A percentile compares a stretch with the other conserved stretches of the same genome.
These are phyloP conservation scores for Tamandua tetradactyla DNA, from an alignment of 2,797 vertebrate genomes.

Conservation along the genomic window DNA sequence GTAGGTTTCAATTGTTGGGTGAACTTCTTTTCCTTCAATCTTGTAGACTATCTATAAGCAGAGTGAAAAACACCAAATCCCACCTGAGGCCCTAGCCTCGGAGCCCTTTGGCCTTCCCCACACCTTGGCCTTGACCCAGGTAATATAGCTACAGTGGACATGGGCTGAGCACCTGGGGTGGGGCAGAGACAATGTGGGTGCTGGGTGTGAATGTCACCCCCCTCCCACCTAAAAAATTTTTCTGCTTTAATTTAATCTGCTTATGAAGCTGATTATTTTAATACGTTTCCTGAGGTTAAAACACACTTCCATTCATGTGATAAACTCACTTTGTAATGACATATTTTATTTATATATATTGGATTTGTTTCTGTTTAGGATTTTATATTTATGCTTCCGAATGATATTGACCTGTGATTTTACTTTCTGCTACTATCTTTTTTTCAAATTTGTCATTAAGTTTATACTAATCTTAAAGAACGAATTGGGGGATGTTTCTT, in stretches of 20 bases:
- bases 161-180: no score
- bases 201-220: background rate
- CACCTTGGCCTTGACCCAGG: background rate
- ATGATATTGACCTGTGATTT: background rate
- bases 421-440: background rate
- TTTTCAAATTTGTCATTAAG: background rate
- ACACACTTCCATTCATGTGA: background rate
- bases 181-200: background rate
- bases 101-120: no score
- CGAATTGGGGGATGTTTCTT: no score
- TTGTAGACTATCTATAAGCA: no score
- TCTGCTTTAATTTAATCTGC: background rate
- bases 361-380: background rate
- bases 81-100: background rate
- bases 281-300: background rate
- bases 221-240: background rate
- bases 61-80: background rate
- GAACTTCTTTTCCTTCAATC: background rate
- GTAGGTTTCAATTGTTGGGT: background rate
- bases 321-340: background rate
- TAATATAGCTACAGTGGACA: background rate
- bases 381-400: background rate
- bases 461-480: no score
- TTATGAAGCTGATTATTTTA: background rate
- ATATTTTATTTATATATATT: background rate